A percentile compares a stretch with the other conserved stretches of the same genome.
Evolutionary conservation across 2,888 invertebrate species (phyloP).

Genomic region (Leuctra nigra): DNA sequence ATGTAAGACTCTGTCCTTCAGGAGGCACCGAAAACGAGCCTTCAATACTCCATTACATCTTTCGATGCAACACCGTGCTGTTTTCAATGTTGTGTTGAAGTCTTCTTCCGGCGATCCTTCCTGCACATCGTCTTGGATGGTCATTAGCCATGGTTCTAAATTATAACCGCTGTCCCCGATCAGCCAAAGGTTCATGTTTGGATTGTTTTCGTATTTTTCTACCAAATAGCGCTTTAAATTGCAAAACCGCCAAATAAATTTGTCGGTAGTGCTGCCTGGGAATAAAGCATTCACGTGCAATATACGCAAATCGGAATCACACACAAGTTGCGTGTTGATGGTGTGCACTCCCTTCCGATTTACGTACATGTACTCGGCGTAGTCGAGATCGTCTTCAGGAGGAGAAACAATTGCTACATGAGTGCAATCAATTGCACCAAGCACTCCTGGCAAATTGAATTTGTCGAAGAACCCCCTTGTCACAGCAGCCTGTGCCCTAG

Average conservation of each 20-base stretch:
- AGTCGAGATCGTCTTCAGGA: neutral
- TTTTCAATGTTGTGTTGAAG: neutral
- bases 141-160: neutral
- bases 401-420: conserved; percentile 1
- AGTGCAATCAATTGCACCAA: neutral
- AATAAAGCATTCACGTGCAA: neutral
- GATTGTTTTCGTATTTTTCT: neutral
- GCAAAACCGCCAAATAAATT: neutral
- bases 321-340: neutral
- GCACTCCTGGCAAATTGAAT: too few species aligned
- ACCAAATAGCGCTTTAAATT: neutral
- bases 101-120: neutral
- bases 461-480: neutral
- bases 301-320: neutral
- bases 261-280: neutral
- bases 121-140: neutral
- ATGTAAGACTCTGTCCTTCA: neutral
- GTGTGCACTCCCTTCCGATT: neutral
- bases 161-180: neutral
- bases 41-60: neutral
- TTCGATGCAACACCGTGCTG: neutral
- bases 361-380: neutral
- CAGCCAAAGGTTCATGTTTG: neutral
- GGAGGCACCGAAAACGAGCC: neutral
- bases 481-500: neutral